Evolutionary conservation across 2,888 invertebrate genomes (phyloP).

Genomic region (Macrophya alboannulata): DNA sequence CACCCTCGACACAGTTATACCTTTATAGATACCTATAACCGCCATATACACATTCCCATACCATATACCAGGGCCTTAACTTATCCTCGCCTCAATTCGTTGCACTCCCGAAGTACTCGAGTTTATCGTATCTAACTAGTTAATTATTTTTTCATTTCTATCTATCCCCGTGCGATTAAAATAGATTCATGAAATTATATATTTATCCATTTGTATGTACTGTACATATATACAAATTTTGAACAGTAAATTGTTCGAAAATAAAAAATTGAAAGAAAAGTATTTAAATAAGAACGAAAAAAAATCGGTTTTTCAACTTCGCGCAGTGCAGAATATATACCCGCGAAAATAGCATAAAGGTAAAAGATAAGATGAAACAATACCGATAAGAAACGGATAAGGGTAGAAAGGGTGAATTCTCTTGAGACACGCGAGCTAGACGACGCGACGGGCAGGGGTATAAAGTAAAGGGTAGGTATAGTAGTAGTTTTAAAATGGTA

Average conservation of each 20-base stretch:
- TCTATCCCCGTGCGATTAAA: too few relatives aligned
- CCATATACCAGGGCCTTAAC: too few relatives aligned
- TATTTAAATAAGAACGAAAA: not conserved
- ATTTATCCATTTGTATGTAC: too few relatives aligned
- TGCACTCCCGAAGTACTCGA: too few relatives aligned
- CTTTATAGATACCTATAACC: constrained; percentile 13
- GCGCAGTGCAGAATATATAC: not conserved
- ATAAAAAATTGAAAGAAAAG: not conserved
- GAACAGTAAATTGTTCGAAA: not conserved
- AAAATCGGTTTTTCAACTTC: not conserved
- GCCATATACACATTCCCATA: too few relatives aligned
- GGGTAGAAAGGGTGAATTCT: constrained; percentile 5
- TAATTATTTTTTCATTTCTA: too few relatives aligned
- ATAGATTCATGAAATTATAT: too few relatives aligned
- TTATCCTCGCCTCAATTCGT: too few relatives aligned
- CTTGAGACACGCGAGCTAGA: not conserved
- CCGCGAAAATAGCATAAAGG: not conserved
- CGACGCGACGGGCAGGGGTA: too few relatives aligned
- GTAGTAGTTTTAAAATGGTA: not conserved
- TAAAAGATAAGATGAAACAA: constrained; percentile 30
- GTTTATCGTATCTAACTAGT: too few relatives aligned
- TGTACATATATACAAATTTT: too few relatives aligned
- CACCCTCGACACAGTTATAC: constrained; percentile 28
- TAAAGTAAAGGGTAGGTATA: too few relatives aligned
- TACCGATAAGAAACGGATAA: not conserved